Base-by-base conservation (phyloP, 2,888 invertebrate genomes). In the Pyrgus malvae region DNA sequence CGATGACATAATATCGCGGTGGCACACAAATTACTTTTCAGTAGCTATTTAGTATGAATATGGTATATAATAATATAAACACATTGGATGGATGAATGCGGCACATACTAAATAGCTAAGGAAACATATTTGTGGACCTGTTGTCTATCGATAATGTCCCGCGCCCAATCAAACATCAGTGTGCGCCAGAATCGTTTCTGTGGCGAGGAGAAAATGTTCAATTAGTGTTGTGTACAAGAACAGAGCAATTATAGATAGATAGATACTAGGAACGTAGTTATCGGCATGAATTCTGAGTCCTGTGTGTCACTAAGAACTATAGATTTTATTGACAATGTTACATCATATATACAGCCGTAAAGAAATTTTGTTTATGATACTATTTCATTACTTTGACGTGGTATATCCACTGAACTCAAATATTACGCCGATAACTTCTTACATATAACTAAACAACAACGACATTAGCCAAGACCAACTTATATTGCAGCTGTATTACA, bases 51-150 rank as follows among this genome's bases (percentile, higher is more conserved):
- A 74, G 74, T 73, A 72, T 69, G 69, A 65, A 66, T 23, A 54
- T 62, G 68, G 63, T 60, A 60, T 33, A 61, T 59, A 61, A 33
- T 33, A 27, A 16, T 19, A 40, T 33, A 23, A 44, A 67, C 59
- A 64, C 59, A 69, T 61, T 54, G 62, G 65, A 70, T 71, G 72
- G 60, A 65, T 69, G 70, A 69, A 61, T 62, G 66, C 67, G 55
- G 65, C 66, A 67, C 69, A 72, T 69, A 73, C 74, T 75, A 74
- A 74, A 75, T 75, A 75, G 74, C 74, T 75, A 74, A 66, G 63
- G 65, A 69, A 71, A 68, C 57, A 65, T 62, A 67, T 65, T 72
- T 73, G 74, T 73, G 72, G 68, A 74, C 74, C 74, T 75, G 74
- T 58, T 64, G 60, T 66, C 58, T 69, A 68, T 69, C 69, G 69